Percentiles rank a stretch among this genome's conserved stretches.
Evolutionary conservation across 2,888 invertebrate genomes (phyloP).

Genomic region (Eupithecia exiguata): DNA sequence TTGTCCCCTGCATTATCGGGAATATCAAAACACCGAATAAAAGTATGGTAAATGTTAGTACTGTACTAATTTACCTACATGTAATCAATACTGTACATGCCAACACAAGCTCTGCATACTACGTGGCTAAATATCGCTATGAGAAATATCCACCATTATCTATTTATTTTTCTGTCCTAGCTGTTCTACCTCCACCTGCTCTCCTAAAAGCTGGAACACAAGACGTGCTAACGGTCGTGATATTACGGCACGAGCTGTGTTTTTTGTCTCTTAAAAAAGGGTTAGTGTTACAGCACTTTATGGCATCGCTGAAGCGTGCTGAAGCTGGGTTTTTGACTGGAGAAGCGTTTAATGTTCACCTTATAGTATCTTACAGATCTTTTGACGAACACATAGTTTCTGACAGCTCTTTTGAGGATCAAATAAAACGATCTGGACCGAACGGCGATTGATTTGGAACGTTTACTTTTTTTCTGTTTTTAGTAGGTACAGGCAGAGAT

Average conservation of each 20-base stretch:
- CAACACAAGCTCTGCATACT: neutral
- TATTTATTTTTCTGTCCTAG: conserved; percentile 12
- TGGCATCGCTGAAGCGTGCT: conserved; percentile 22
- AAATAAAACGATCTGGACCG: neutral
- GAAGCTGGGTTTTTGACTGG: conserved; percentile 5
- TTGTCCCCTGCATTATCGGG: no score
- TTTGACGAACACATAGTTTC: neutral
- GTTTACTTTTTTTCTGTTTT: neutral
- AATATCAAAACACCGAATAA: no score
- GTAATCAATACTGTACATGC: no score
- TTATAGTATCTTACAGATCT: neutral
- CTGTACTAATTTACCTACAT: no score
- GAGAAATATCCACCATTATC: neutral
- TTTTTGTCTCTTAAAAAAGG: conserved; percentile 30
- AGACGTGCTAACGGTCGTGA: conserved; percentile 44
- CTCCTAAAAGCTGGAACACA: conserved; percentile 43
- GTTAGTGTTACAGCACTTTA: conserved; percentile 31
- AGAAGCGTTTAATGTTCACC: neutral
- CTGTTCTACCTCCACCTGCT: conserved; percentile 10
- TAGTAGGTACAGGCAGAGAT: no score
- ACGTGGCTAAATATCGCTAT: neutral
- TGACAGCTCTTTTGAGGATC: neutral
- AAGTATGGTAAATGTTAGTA: no score
- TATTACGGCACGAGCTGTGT: conserved; percentile 25
- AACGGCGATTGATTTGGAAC: neutral